Percentiles rank a stretch among this genome's conserved stretches.
Evolutionary conservation across 2,888 invertebrate species (phyloP).

Genomic region (Pteria penguin): DNA sequence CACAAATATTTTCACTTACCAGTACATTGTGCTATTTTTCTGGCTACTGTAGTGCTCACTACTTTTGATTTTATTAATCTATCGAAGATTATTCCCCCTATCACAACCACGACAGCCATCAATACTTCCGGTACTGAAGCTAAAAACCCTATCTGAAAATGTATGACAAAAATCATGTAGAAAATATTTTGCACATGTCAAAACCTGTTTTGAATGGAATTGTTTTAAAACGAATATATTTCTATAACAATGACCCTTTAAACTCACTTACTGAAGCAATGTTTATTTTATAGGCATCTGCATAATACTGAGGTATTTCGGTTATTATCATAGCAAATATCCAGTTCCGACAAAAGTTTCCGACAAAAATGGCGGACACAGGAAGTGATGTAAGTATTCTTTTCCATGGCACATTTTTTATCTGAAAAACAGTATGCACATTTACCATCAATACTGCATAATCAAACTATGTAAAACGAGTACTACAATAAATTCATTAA

Average conservation of each 20-base stretch:
- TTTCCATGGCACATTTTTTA: conserved; percentile 57
- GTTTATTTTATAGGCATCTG: conserved; percentile 55
- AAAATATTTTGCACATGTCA: no score
- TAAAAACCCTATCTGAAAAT: conserved; percentile 58
- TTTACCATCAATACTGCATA: no score
- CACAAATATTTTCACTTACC: conserved; percentile 59
- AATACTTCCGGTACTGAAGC: conserved; percentile 59
- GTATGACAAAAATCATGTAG: no score
- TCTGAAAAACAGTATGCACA: no score
- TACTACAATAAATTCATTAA: no score
- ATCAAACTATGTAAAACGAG: no score
- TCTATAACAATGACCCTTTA: background rate
- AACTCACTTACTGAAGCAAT: conserved; percentile 18
- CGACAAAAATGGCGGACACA: conserved; percentile 62
- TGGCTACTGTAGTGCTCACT: conserved; percentile 53
- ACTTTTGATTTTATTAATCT: conserved; percentile 47
- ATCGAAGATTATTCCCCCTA: conserved; percentile 59
- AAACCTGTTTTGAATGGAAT: no score
- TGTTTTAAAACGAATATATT: no score
- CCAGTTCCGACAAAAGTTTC: conserved; percentile 67
- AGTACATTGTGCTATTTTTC: conserved; percentile 62
- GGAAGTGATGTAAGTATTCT: conserved; percentile 63
- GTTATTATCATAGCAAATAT: conserved; percentile 64
- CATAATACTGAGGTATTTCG: conserved; percentile 62
- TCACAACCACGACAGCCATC: conserved; percentile 63